Percentiles rank a stretch among this genome's conserved stretches.
phyloP scores from a whole-genome alignment of 1,140 invertebrate genomes.

The Cydia fagiglandana region DNA sequence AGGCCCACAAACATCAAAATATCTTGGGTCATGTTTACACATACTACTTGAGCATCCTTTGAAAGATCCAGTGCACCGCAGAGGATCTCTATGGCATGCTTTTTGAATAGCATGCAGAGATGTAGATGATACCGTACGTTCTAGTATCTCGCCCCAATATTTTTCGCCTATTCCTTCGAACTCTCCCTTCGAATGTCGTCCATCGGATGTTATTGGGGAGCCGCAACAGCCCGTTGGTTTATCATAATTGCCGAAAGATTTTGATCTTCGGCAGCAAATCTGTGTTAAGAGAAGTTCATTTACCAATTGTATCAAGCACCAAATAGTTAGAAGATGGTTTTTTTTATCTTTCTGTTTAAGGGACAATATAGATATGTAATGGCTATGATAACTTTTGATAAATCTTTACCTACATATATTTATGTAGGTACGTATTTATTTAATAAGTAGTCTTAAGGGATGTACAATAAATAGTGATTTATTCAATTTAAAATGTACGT shows the following conservation, averaged over 20 bases:
- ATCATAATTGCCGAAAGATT: slow-evolving; percentile 69
- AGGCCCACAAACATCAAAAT: slow-evolving; percentile 69
- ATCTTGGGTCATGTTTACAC: slow-evolving; percentile 72
- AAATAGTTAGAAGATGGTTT: neutral
- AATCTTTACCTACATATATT: no score
- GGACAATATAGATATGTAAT: neutral
- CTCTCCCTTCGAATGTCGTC: slow-evolving; percentile 80
- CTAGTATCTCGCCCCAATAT: slow-evolving; percentile 88
- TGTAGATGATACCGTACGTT: slow-evolving; percentile 84
- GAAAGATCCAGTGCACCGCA: slow-evolving; percentile 72
- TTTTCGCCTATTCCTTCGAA: slow-evolving; percentile 86
- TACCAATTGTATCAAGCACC: neutral
- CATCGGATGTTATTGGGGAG: slow-evolving; percentile 71
- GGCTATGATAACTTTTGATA: neutral
- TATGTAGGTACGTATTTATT: no score
- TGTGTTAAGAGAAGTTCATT: slow-evolving; percentile 45
- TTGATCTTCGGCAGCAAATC: slow-evolving; percentile 72
- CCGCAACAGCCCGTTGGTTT: slow-evolving; percentile 75
- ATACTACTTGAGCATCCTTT: slow-evolving; percentile 65
- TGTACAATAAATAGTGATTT: no score
- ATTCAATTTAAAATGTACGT: no score
- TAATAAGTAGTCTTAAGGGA: no score
- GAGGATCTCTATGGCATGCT: slow-evolving; percentile 73
- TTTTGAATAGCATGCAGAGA: slow-evolving; percentile 84
- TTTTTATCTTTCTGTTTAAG: neutral